phyloP scores from a whole-genome alignment of 64 coral and sea anemone genomes.

The Actinia equina region DNA sequence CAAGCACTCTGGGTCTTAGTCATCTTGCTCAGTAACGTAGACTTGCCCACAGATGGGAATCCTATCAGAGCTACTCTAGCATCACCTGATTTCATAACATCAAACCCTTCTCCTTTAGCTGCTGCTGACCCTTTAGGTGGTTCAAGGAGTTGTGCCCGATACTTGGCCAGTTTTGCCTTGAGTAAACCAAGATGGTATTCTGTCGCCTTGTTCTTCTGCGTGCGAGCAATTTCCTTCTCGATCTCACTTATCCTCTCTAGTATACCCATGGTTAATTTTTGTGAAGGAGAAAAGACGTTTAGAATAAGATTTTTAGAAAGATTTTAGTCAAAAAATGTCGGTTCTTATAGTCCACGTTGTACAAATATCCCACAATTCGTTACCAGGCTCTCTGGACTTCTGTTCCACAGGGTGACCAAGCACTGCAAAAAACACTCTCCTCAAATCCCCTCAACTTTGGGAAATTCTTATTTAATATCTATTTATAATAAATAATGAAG shows the following conservation, averaged over 20 bases:
- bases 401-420: neutral
- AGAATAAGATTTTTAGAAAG: neutral
- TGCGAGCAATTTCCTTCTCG: conserved; percentile 93
- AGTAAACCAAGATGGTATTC: conserved; percentile 92
- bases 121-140: conserved; percentile 55
- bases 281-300: neutral
- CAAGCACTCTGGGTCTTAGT: conserved; percentile 81
- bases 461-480: no score
- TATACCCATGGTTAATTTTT: conserved; percentile 63
- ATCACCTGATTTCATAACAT: conserved; percentile 99
- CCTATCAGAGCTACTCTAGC: conserved; percentile 96
- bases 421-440: no score
- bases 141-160: conserved; percentile 88
- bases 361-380: neutral
- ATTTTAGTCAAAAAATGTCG: neutral
- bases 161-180: conserved; percentile 96
- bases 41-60: conserved; percentile 96
- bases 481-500: no score
- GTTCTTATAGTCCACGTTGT: neutral
- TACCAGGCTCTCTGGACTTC: neutral
- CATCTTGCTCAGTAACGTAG: conserved; percentile 88
- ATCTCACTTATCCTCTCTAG: conserved; percentile 95
- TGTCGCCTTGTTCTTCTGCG: conserved; percentile 98
- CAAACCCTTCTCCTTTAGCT: conserved; percentile 91
- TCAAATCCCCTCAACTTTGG: no score